Evolutionary conservation across 2,888 invertebrate genomes (phyloP).

Genomic region (Stegana nigrithorax): DNA sequence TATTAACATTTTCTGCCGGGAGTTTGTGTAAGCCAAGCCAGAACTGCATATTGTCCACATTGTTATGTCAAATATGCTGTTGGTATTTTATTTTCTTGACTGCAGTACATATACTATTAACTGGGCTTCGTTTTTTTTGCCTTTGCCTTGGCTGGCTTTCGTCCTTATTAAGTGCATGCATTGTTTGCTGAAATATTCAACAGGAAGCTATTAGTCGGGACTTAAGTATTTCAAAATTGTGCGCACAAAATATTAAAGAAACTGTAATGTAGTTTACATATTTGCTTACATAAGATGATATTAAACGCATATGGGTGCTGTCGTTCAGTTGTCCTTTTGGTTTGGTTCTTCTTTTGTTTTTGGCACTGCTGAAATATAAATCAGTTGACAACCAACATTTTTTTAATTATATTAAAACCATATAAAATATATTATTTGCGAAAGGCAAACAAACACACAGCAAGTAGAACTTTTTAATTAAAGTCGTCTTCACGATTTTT

Average conservation of each 20-base stretch:
- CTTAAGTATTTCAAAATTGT: too few relatives aligned
- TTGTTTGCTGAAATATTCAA: slow-evolving; percentile 14
- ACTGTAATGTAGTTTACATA: not conserved
- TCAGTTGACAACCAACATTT: slow-evolving; percentile 34
- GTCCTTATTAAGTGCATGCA: slow-evolving; percentile 5
- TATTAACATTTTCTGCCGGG: not conserved
- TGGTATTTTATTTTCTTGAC: slow-evolving; percentile 47
- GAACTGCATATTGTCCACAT: slow-evolving; percentile 44
- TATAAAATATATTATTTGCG: too few relatives aligned
- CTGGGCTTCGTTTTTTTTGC: too few relatives aligned
- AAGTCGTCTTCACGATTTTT: slow-evolving; percentile 40
- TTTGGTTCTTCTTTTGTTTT: slow-evolving; percentile 13
- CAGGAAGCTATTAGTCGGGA: not conserved
- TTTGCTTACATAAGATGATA: too few relatives aligned
- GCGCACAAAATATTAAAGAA: too few relatives aligned
- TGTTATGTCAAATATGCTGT: slow-evolving; percentile 60
- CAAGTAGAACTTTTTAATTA: slow-evolving; percentile 65
- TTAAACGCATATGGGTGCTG: not conserved
- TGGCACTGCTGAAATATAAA: slow-evolving; percentile 21
- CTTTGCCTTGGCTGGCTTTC: not conserved
- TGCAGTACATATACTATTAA: not conserved
- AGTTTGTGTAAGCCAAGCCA: not conserved
- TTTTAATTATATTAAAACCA: slow-evolving; percentile 45
- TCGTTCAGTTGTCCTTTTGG: too few relatives aligned
- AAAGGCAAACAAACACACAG: slow-evolving; percentile 29